Evolutionary conservation across 1,140 invertebrate species (phyloP).

Genomic region (Colletes latitarsis): DNA sequence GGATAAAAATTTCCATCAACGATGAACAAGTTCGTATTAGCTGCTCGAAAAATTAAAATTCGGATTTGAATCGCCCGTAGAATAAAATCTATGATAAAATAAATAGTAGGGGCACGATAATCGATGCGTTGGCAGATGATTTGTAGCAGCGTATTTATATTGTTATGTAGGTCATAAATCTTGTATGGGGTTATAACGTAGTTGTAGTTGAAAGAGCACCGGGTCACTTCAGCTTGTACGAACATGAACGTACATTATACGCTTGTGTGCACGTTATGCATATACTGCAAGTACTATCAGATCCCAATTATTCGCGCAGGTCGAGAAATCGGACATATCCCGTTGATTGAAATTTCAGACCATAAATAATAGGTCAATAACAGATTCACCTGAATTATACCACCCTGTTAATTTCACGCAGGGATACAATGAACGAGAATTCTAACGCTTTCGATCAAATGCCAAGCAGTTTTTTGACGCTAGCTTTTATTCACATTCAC

Average conservation of each 20-base stretch:
- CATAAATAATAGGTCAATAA: neutral
- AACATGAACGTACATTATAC: neutral
- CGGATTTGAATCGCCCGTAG: neutral
- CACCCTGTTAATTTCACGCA: neutral
- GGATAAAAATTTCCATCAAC: too few relatives aligned
- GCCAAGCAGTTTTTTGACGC: too few relatives aligned
- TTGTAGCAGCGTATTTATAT: neutral
- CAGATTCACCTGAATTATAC: neutral
- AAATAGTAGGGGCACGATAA: neutral
- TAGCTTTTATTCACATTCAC: too few relatives aligned
- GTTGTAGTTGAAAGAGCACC: conserved; percentile 30
- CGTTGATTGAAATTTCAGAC: conserved; percentile 14
- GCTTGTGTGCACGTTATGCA: neutral
- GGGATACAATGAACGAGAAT: conserved; percentile 2
- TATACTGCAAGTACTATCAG: neutral
- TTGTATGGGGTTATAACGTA: conserved; percentile 48
- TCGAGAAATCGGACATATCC: neutral
- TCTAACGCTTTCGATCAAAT: neutral
- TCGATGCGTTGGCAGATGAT: conserved; percentile 11
- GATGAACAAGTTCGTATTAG: too few relatives aligned
- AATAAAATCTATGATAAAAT: neutral
- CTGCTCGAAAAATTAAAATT: too few relatives aligned
- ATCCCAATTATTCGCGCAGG: neutral
- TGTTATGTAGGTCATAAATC: conserved; percentile 61
- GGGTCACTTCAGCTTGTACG: neutral